These are phyloP conservation scores for Salvelinus namaycush DNA, from an alignment of 2,113 vertebrate species.

Conservation along the genomic window DNA sequence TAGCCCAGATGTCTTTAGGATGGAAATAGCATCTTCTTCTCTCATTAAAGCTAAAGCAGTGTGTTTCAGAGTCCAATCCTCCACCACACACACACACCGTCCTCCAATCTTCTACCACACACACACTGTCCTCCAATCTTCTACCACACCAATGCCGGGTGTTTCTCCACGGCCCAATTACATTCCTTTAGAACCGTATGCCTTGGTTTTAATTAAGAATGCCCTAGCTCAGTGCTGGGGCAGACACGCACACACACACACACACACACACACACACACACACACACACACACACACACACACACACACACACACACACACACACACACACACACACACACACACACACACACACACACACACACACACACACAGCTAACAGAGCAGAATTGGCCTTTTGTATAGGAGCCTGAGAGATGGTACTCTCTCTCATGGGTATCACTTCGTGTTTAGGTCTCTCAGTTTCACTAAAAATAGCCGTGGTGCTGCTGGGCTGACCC, in stretches of 20 bases:
- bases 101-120: not conserved
- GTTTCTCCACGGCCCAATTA: conserved; percentile 46
- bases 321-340: conserved; percentile 6
- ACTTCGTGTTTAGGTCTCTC: not conserved
- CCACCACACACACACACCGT: not conserved
- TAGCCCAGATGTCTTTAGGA: conserved; percentile 66
- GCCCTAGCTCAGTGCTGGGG: conserved; percentile 23
- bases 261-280: conserved; percentile 17
- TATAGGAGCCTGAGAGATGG: conserved; percentile 46
- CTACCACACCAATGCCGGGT: conserved; percentile 48
- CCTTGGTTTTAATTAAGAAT: conserved; percentile 62
- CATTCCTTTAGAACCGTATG: conserved; percentile 49
- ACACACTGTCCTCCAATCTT: not conserved
- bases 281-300: conserved; percentile 3
- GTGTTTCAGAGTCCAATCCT: too few species aligned
- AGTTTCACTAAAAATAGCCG: not conserved
- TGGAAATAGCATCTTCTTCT: conserved; percentile 62
- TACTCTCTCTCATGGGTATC: conserved; percentile 23
- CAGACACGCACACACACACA: conserved; percentile 9
- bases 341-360: conserved; percentile 3
- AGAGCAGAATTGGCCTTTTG: conserved; percentile 32
- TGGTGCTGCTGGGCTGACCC: too few species aligned
- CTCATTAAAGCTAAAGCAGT: too few species aligned
- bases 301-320: not conserved
- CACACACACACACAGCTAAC: conserved; percentile 31